Base-by-base conservation (phyloP, 2,888 invertebrate genomes). In the Ceriagrion tenellum region DNA sequence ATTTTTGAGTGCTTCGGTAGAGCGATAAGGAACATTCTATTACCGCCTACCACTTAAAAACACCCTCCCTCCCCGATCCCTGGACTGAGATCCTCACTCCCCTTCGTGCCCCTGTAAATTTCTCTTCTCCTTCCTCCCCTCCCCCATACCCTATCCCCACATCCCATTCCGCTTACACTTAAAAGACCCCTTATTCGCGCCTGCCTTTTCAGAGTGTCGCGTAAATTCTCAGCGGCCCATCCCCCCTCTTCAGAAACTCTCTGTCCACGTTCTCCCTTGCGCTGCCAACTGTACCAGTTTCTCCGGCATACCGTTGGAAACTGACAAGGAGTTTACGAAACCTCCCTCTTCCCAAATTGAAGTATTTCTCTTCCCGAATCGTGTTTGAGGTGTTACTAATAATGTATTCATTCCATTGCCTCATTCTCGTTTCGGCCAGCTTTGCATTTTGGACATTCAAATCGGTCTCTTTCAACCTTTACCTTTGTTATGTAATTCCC, bases 151-250 rank as follows among this genome's bases (percentile, higher is more conserved):
- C n/a, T 6, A 4, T n/a, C 69, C n/a, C 20, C 4, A 69, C 69
- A 69, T 69, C 69, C 69, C 69, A 26, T 69, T 69, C 26, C 69
- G 26, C 47, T 47, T 69, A n/a, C 69, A 20, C 69, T 69, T 81
- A 81, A 35, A 81, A 35, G 81, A 81, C 30, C 81, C 81, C 81
- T 81, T 81, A 81, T 81, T 81, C 81, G 81, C 81, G 81, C 81
- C 81, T 81, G 81, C 81, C 81, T 81, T 81, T 81, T 35, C 81
- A 35, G 81, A 81, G 35, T 35, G 35, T 35, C 35, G 13, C 81
- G 81, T 81, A 81, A 81, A 81, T 81, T 81, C 18, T 35, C 59
- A 59, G 59, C 12, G 13, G 59, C 20, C 81, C 81, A 12, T 35
- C 81, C 30, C n/a, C 69, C 35, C 81, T 8, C 81, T 30, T 30